Evolutionary conservation across 1,140 invertebrate genomes (phyloP), one percentile per base, ranked within the genome.

Genomic region (Drosophila bifasciata): DNA sequence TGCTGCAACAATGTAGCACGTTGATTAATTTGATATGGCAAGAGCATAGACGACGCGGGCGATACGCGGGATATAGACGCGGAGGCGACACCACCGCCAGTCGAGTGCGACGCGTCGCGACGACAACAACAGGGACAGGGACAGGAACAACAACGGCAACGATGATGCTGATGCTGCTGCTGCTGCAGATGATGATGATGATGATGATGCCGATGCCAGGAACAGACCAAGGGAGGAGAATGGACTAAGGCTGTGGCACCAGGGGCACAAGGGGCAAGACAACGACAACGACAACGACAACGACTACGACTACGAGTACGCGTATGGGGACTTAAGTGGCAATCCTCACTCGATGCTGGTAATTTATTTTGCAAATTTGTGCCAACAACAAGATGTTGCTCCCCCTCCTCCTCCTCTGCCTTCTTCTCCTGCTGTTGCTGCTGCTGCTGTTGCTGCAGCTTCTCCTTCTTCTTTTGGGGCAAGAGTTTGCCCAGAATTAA

Each of bases 11-110:
- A 88, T 88, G 83, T 88, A 84, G 84, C 78, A 89, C 83, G 79
- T 89, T 88, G 83, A 88, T 88, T 88, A 88, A 88, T 88, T 84
- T 88, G 83, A 88, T 88, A 88, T 83, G 84, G 83, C 84, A 88
- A 71, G 60, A 88, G 69, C 83, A 86, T 88, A 76, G 84, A 88
- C 83, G 78, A 88, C 83, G 78, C 77, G 64, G 73, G 76, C 68
- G 66, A 70, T 71, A 66, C 72, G 45, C 39, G 21, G 63, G 63
- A 70, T 45, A 45, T 46, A 52, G 48, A 60, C 40, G 39, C 48
- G 46, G 16, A 25, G 36, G 36, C 44, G 41, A 44, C 58, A 52
- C 56, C 51, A 52, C 56, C 56, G 46, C 41, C 62, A 55, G 45
- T 55, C 75, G 71, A 70, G 41, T 76, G 79, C 81, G 66, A 76